phyloP scores from a whole-genome alignment of 1,140 invertebrate species.

The Drosophila azteca region DNA sequence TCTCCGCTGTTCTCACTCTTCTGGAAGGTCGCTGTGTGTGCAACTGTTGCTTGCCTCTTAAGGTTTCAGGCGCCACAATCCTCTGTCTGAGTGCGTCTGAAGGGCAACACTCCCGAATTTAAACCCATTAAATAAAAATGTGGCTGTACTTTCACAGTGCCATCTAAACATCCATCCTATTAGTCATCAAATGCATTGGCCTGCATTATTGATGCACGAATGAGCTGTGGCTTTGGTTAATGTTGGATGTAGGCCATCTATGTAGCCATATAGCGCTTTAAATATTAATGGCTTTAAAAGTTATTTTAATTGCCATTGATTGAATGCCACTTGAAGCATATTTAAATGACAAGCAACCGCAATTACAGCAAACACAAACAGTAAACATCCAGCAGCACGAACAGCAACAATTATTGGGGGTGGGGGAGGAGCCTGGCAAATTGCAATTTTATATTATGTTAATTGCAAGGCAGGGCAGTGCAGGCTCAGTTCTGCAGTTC shows the following conservation, averaged over 20 bases:
- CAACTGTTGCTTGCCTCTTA: slow-evolving; percentile 61
- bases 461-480: slow-evolving; percentile 49
- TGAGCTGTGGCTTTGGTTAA: slow-evolving; percentile 39
- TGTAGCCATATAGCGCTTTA: slow-evolving; percentile 32
- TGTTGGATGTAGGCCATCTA: slow-evolving; percentile 24
- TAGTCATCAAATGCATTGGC: slow-evolving; percentile 24
- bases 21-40: not conserved
- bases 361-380: slow-evolving; percentile 52
- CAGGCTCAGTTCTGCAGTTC: slow-evolving; percentile 18
- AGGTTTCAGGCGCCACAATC: slow-evolving; percentile 8
- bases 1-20: not conserved
- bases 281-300: slow-evolving; percentile 40
- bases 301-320: slow-evolving; percentile 69
- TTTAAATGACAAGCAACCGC: slow-evolving; percentile 59
- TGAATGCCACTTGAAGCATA: slow-evolving; percentile 60
- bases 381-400: not conserved
- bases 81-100: slow-evolving; percentile 8
- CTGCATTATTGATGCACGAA: slow-evolving; percentile 43
- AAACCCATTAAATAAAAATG: slow-evolving; percentile 36
- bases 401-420: not conserved
- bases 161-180: slow-evolving; percentile 38
- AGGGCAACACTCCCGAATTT: slow-evolving; percentile 14
- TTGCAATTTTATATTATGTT: slow-evolving; percentile 66
- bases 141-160: not conserved
- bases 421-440: slow-evolving; percentile 7